Evolutionary conservation across 1,140 invertebrate species (phyloP).

Genomic region (Sminthurides bifidus): DNA sequence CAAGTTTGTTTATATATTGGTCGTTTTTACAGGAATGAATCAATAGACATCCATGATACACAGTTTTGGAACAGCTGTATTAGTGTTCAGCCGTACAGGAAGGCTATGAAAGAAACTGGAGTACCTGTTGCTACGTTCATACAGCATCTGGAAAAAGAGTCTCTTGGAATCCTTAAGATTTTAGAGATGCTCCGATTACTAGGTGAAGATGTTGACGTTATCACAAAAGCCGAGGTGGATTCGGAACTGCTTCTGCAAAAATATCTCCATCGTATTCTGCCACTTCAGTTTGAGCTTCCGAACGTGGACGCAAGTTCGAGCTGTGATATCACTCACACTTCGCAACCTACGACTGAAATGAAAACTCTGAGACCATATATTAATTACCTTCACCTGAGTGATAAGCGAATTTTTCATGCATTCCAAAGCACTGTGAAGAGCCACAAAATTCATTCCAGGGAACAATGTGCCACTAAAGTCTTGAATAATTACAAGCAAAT

Average conservation of each 20-base stretch:
- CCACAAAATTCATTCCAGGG: neutral
- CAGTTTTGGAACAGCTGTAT: conserved; percentile 19
- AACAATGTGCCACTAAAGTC: neutral
- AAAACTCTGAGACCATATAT: neutral
- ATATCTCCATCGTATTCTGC: neutral
- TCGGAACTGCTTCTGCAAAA: neutral
- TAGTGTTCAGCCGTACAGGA: conserved; percentile 8
- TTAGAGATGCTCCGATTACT: conserved; percentile 19
- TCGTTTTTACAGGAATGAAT: neutral
- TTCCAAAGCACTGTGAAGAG: neutral
- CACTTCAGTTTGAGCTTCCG: neutral
- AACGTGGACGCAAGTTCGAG: neutral
- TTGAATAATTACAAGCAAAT: neutral
- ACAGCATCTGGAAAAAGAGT: conserved; percentile 5
- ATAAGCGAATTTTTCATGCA: neutral
- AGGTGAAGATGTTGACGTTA: conserved; percentile 12
- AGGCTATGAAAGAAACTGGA: neutral
- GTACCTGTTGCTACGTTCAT: neutral
- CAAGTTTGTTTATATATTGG: neutral
- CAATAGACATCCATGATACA: conserved; percentile 1
- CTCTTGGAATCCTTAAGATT: conserved; percentile 16
- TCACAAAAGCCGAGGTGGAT: neutral
- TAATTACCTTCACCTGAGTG: neutral
- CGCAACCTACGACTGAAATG: too few species aligned
- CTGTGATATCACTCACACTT: too few species aligned